Percentiles rank a stretch among this genome's conserved stretches.
Evolutionary conservation across 1,140 invertebrate genomes (phyloP).

Genomic region (Drosophila murphyi): DNA sequence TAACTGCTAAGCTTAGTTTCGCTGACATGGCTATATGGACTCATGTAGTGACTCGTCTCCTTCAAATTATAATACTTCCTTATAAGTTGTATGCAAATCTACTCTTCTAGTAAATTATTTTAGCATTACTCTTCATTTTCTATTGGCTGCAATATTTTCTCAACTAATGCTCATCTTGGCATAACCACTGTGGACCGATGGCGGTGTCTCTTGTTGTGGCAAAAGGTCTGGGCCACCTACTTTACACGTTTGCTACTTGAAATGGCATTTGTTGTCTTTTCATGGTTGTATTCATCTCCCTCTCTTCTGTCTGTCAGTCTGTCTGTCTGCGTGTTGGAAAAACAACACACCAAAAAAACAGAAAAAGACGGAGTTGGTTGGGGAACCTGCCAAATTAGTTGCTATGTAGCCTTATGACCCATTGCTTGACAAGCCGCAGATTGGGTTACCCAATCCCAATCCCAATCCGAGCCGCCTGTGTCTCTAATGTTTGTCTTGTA

Average conservation of each 20-base stretch:
- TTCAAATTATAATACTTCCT: too few species aligned
- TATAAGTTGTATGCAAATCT: too few species aligned
- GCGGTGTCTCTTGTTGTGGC: slow-evolving; percentile 46
- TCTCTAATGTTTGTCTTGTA: slow-evolving; percentile 60
- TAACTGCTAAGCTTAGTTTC: too few species aligned
- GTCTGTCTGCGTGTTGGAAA: slow-evolving; percentile 58
- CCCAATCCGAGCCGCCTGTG: slow-evolving; percentile 45
- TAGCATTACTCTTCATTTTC: too few species aligned
- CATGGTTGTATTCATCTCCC: slow-evolving; percentile 42
- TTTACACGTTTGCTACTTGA: slow-evolving; percentile 81
- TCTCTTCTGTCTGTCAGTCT: slow-evolving; percentile 18
- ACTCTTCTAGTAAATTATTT: too few species aligned
- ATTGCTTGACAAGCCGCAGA: slow-evolving; percentile 71
- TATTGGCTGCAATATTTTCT: too few species aligned
- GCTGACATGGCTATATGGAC: too few species aligned
- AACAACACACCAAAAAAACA: slow-evolving; percentile 42
- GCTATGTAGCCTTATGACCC: slow-evolving; percentile 72
- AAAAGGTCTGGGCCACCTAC: slow-evolving; percentile 80
- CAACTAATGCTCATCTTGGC: not conserved
- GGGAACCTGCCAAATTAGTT: slow-evolving; percentile 72
- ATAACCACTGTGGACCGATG: slow-evolving; percentile 47
- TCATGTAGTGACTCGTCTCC: too few species aligned
- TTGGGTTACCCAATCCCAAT: slow-evolving; percentile 63
- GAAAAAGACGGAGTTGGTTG: slow-evolving; percentile 4
- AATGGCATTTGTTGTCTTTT: slow-evolving; percentile 81